Evolutionary conservation across 2,888 invertebrate genomes (phyloP), one percentile per base, ranked within the genome.

Genomic region (Lottia gigantea): DNA sequence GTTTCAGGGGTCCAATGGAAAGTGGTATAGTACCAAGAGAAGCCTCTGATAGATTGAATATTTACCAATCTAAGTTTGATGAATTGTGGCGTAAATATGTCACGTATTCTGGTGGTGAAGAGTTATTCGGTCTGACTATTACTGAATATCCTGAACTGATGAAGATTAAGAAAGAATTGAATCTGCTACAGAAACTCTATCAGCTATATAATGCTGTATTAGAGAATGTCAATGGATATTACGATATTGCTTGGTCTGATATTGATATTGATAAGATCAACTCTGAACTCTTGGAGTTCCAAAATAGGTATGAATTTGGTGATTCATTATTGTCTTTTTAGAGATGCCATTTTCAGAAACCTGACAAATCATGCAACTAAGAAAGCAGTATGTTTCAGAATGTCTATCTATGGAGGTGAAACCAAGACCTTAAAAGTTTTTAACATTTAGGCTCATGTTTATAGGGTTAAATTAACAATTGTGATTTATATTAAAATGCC

Each of bases 201-300:
- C 95, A 96, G 86, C 90, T 98, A 11, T 98, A 98, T 88, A 98
- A 98, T 86, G 95, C 96, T 85, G 98, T 98, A 2, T 95, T 97
- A 72, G 97, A 98, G 85, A 91, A 96, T 72, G 97, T 98, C 69
- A 96, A 94, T 90, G 96, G 96, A 85, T 98, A 98, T 88, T 96
- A 97, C 85, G 97, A 97, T 82, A 97, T 98, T 82, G 94, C 96
- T 0, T 97, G 98, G 98, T 94, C 94, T 61, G 97, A 97, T 82
- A 93, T 96, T 7, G 96, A 98, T 85, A 97, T 98, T 78, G 97
- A 98, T 88, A 96, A 97, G 87, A 98, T 98, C 79, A 98, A 97
- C 88, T 96, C 95, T 85, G 97, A 98, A 85, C 90, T 98, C 15
- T 94, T 97, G 93, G 98, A 98, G 87, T 98, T 98, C 89, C 97